These are phyloP conservation scores for Drosophila eohydei DNA, from an alignment of 2,888 invertebrate species.

Conservation along the genomic window DNA sequence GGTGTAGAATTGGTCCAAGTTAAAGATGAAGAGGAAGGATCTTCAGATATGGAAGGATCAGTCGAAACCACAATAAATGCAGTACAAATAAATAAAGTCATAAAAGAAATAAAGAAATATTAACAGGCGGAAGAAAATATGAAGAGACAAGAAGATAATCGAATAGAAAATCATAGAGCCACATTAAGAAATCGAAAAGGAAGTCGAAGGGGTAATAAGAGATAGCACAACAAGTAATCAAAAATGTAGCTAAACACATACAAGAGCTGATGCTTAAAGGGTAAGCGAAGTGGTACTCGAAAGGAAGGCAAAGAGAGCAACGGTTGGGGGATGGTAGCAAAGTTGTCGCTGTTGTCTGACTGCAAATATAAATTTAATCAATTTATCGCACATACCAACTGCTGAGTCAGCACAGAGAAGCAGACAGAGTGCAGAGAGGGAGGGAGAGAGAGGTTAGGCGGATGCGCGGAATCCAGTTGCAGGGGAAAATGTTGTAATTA, in stretches of 20 bases:
- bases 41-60: too few species aligned
- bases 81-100: neutral
- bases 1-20: neutral
- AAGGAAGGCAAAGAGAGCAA: neutral
- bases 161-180: neutral
- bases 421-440: neutral
- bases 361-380: slow-evolving; percentile 64
- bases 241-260: slow-evolving; percentile 1
- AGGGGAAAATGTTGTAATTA: slow-evolving; percentile 66
- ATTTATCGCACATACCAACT: slow-evolving; percentile 51
- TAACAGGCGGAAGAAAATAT: neutral
- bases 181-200: neutral
- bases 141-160: neutral
- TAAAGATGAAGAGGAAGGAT: neutral
- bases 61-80: neutral
- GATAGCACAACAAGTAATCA: slow-evolving; percentile 11
- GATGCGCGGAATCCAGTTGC: neutral
- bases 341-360: slow-evolving; percentile 24
- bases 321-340: neutral
- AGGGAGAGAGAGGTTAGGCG: neutral
- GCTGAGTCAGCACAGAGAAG: slow-evolving; percentile 6
- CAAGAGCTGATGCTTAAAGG: neutral
- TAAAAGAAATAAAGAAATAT: neutral
- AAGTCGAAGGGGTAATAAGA: neutral
- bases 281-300: neutral